Evolutionary conservation across 2,888 invertebrate genomes (phyloP).

Genomic region (Blastobasis adustella): DNA sequence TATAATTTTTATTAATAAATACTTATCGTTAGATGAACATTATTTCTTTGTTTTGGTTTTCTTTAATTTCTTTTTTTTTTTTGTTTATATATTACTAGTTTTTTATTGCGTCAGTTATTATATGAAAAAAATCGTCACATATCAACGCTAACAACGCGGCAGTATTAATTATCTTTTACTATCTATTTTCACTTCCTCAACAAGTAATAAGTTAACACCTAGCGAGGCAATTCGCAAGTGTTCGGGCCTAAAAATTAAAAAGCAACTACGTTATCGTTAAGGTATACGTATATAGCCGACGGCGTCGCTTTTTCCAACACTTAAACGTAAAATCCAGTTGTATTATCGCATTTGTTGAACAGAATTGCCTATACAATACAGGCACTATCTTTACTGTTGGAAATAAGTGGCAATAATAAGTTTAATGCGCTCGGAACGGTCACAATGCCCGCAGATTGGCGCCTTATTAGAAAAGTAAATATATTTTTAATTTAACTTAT

Average conservation of each 20-base stretch:
- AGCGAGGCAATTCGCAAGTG: conserved; percentile 31
- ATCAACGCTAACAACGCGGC: no score
- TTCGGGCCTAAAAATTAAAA: conserved; percentile 41
- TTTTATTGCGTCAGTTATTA: no score
- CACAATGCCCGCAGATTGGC: conserved; percentile 42
- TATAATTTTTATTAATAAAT: no score
- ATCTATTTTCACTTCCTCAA: conserved; percentile 35
- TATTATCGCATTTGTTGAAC: conserved; percentile 61
- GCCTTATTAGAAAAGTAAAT: conserved; percentile 41
- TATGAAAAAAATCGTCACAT: no score
- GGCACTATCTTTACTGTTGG: conserved; percentile 60
- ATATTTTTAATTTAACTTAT: no score
- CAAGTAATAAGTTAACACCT: conserved; percentile 37
- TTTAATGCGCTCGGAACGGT: conserved; percentile 44
- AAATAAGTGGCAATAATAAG: conserved; percentile 64
- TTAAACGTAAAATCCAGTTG: conserved; percentile 56
- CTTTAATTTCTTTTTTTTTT: no score
- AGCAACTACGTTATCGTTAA: conserved; percentile 42
- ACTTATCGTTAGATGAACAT: no score
- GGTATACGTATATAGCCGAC: conserved; percentile 35
- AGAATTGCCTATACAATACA: conserved; percentile 58
- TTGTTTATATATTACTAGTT: no score
- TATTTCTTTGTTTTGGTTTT: no score
- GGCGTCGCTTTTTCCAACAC: conserved; percentile 50
- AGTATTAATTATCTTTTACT: conserved; percentile 38